A percentile compares a stretch with the other conserved stretches of the same genome.
phyloP scores from a whole-genome alignment of 2,113 vertebrate species.

The Mustela lutreola region DNA sequence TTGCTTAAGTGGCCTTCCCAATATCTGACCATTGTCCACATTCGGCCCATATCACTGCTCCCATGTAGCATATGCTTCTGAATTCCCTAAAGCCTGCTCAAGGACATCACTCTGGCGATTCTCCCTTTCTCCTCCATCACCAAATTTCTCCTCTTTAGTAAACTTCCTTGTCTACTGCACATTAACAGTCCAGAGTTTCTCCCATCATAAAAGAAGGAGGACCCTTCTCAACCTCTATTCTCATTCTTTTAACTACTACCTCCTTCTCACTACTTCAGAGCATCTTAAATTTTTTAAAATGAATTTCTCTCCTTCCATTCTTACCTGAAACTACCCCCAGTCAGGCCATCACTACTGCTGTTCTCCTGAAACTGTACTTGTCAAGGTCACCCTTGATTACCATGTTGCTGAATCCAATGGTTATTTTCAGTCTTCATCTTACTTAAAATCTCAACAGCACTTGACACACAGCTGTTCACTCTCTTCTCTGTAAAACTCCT shows the following conservation, averaged over 20 bases:
- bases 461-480: background rate
- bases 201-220: background rate
- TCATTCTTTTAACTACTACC: constrained; percentile 51
- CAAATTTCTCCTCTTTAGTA: background rate
- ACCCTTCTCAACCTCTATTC: background rate
- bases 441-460: constrained; percentile 44
- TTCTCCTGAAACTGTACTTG: background rate
- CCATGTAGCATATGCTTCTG: background rate
- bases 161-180: background rate
- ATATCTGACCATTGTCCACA: too few relatives aligned
- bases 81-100: background rate
- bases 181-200: background rate
- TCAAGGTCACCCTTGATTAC: constrained; percentile 39
- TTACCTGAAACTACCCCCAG: background rate
- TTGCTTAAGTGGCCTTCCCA: background rate
- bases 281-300: background rate
- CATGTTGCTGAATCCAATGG: background rate
- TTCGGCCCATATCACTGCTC: background rate
- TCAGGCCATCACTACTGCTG: background rate
- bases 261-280: background rate
- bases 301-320: constrained; percentile 14
- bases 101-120: background rate
- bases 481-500: background rate
- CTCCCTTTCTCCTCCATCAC: background rate
- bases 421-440: constrained; percentile 6